phyloP scores from a whole-genome alignment of 2,888 invertebrate genomes.

The Chalcis sispes region DNA sequence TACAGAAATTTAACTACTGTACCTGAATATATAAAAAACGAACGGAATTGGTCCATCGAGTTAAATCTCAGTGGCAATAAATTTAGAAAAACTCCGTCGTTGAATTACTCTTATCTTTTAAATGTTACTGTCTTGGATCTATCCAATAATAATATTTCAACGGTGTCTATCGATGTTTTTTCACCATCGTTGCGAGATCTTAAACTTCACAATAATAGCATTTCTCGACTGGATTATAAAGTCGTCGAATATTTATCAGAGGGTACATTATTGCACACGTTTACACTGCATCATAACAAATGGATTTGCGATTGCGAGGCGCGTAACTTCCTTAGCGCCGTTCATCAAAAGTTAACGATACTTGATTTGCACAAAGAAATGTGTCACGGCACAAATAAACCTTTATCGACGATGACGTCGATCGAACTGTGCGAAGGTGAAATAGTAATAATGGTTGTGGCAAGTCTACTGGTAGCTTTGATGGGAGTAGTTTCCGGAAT shows the following conservation, averaged over 20 bases:
- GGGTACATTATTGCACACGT: constrained; percentile 59
- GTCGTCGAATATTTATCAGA: constrained; percentile 58
- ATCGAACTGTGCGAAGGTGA: constrained; percentile 50
- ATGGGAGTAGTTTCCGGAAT: constrained; percentile 76
- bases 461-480: constrained; percentile 70
- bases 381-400: constrained; percentile 26
- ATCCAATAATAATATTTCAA: constrained; percentile 75
- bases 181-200: constrained; percentile 14
- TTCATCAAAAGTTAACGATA: constrained; percentile 73
- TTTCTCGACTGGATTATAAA: constrained; percentile 18
- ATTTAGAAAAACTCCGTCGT: constrained; percentile 71
- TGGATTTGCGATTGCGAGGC: constrained; percentile 84
- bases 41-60: constrained; percentile 67
- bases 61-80: constrained; percentile 76
- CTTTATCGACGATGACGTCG: constrained; percentile 44
- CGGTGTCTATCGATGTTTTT: constrained; percentile 10
- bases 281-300: constrained; percentile 82
- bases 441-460: constrained; percentile 52
- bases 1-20: constrained; percentile 74
- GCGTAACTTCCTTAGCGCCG: constrained; percentile 79
- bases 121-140: constrained; percentile 77
- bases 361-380: constrained; percentile 28
- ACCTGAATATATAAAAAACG: constrained; percentile 73
- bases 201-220: constrained; percentile 39
- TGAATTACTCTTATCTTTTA: constrained; percentile 73